A percentile compares a stretch with the other conserved stretches of the same genome.
Evolutionary conservation across 2,113 vertebrate genomes (phyloP).

Genomic region (Callithrix jacchus): DNA sequence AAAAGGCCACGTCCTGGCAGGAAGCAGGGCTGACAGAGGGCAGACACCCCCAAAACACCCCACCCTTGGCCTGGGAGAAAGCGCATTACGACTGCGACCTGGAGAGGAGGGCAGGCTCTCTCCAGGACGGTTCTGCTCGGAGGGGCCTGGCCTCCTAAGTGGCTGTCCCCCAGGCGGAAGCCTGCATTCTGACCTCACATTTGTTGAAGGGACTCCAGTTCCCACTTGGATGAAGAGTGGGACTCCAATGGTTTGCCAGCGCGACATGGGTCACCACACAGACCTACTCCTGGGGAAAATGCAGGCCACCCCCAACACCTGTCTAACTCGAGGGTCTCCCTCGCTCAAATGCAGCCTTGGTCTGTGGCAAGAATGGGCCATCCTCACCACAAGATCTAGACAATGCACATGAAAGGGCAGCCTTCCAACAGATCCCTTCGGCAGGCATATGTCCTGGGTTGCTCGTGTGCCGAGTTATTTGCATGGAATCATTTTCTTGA

Average conservation of each 20-base stretch:
- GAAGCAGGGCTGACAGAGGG: conserved; percentile 48
- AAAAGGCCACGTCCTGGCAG: conserved; percentile 73
- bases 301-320: not conserved
- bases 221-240: not conserved
- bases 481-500: conserved; percentile 12
- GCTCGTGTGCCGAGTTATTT: not conserved
- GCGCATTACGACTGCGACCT: rapidly evolving
- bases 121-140: not conserved
- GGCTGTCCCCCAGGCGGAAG: not conserved
- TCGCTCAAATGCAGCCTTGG: not conserved
- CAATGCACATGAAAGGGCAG: not conserved
- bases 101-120: not conserved
- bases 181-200: not conserved
- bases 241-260: not conserved
- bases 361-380: not conserved
- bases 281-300: not conserved
- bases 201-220: not conserved
- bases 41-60: conserved; percentile 40
- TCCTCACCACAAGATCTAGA: not conserved
- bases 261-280: rapidly evolving
- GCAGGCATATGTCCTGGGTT: not conserved
- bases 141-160: not conserved
- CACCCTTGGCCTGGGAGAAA: conserved; percentile 19
- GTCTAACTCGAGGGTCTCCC: not conserved
- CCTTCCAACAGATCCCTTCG: not conserved